Conservation (phyloP, 1,140 invertebrate genomes). For the Drosophila serrata region DNA sequence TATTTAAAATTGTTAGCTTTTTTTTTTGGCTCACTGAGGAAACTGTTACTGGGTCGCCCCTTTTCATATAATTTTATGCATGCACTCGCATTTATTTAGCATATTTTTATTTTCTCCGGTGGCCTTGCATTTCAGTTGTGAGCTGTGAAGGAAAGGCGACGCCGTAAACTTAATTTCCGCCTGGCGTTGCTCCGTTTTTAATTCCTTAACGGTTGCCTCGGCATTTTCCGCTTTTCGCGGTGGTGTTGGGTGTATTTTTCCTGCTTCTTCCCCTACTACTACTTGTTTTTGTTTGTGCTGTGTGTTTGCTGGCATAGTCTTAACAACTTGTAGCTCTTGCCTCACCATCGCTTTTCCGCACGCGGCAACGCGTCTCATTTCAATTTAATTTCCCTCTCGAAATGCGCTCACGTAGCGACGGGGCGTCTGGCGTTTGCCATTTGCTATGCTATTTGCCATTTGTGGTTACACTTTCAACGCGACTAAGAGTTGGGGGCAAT, state of each 20-base stretch:
- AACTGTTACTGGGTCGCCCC: background rate
- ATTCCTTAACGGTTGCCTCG: constrained; percentile 56
- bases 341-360: constrained; percentile 61
- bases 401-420: constrained; percentile 62
- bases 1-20: constrained; percentile 1
- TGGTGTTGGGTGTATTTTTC: constrained; percentile 7
- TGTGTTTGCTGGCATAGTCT: constrained; percentile 47
- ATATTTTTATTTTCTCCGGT: constrained; percentile 72
- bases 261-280: background rate
- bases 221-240: constrained; percentile 29
- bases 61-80: constrained; percentile 49
- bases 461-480: constrained; percentile 56
- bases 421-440: constrained; percentile 56
- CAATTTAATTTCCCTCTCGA: constrained; percentile 80
- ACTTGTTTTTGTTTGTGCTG: constrained; percentile 26
- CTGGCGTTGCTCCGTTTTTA: constrained; percentile 69
- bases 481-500: constrained; percentile 24
- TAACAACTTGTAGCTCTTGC: constrained; percentile 67
- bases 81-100: constrained; percentile 74
- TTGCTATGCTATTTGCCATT: constrained; percentile 42
- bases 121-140: constrained; percentile 55
- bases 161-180: constrained; percentile 81
- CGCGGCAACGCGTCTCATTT: constrained; percentile 63
- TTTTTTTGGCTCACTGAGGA: constrained; percentile 14
- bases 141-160: constrained; percentile 42